phyloP scores from a whole-genome alignment of 2,797 vertebrate species.

The Heterohyrax brucei region DNA sequence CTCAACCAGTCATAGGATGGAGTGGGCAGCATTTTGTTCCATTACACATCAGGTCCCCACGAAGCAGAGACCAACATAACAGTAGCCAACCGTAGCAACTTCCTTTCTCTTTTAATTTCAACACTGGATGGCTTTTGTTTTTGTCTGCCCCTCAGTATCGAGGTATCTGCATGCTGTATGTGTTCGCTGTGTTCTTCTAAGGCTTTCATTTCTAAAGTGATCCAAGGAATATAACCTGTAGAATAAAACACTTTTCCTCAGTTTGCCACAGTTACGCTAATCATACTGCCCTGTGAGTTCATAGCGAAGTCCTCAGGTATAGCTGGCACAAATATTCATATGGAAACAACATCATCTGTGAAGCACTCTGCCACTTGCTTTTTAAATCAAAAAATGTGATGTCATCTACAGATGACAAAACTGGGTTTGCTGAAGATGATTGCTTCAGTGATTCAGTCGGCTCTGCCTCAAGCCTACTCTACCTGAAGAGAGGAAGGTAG shows the following conservation, averaged over 20 bases:
- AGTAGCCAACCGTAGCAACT: neutral
- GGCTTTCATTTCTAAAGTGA: constrained; percentile 20
- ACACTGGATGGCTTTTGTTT: neutral
- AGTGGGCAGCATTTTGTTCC: too few species aligned
- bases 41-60: too few species aligned
- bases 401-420: constrained; percentile 45
- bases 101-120: constrained; percentile 27
- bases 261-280: neutral
- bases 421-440: constrained; percentile 3
- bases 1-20: too few species aligned
- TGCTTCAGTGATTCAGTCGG: neutral
- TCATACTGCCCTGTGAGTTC: neutral
- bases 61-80: too few species aligned
- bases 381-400: constrained; percentile 41
- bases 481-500: neutral
- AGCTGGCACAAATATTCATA: neutral
- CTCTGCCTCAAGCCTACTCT: neutral
- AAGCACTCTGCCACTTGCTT: neutral
- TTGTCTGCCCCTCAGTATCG: neutral
- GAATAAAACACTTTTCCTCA: constrained; percentile 13
- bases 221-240: neutral
- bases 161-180: neutral
- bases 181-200: neutral
- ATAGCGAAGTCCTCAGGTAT: neutral
- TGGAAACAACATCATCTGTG: constrained; percentile 26